Evolutionary conservation across 2,113 vertebrate genomes (phyloP).

Genomic region (Bombycilla garrulus): DNA sequence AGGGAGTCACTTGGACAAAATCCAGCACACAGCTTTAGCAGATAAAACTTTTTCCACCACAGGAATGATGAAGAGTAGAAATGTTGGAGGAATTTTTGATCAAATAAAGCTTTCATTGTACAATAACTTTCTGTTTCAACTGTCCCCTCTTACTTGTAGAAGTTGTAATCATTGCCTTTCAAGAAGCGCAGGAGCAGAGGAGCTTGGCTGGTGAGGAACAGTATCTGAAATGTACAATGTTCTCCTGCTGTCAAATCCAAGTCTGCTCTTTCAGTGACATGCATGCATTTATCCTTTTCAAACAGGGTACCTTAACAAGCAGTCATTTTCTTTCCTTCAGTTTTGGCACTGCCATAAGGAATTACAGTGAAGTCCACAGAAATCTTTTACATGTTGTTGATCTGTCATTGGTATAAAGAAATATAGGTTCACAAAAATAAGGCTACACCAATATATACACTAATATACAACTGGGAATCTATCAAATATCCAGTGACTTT

Average conservation of each 20-base stretch:
- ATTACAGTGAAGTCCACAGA: not conserved
- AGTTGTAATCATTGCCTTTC: not conserved
- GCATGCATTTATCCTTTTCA: not conserved
- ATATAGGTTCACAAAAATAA: not conserved
- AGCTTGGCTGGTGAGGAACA: not conserved
- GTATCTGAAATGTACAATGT: rapidly evolving
- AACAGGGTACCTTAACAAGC: not conserved
- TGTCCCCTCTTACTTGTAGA: not conserved
- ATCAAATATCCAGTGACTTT: not conserved
- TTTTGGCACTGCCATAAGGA: not conserved
- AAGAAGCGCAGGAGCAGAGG: not conserved
- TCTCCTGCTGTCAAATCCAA: not conserved
- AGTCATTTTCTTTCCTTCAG: not conserved
- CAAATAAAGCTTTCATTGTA: not conserved
- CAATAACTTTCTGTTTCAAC: not conserved
- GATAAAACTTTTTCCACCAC: not conserved
- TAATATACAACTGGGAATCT: not conserved
- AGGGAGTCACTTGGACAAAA: not conserved
- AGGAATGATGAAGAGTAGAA: not conserved
- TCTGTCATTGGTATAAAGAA: not conserved
- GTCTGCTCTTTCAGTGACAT: not conserved
- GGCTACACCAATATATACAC: not conserved
- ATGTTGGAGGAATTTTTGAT: not conserved
- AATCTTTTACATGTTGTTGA: not conserved
- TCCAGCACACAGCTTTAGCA: not conserved